Percentiles rank a stretch among this genome's conserved stretches.
Conservation (phyloP, 2,797 vertebrate genomes). For the Momotus momota region DNA sequence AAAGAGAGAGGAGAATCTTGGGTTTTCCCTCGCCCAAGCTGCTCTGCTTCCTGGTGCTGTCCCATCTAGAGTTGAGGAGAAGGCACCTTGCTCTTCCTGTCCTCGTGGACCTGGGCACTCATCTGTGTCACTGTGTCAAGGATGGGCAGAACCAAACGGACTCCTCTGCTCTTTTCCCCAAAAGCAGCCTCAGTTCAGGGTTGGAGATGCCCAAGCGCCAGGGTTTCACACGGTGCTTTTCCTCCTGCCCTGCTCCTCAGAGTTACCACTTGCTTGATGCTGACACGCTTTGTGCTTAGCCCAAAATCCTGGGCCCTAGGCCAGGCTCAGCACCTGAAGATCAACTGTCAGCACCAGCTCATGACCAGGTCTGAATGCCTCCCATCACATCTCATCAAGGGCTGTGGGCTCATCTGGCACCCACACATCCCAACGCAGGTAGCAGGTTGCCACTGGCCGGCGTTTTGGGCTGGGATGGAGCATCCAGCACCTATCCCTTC, state of each 20-base stretch:
- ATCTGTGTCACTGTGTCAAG: not conserved
- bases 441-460: fast-evolving
- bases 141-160: not conserved
- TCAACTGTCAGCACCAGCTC: not conserved
- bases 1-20: not conserved
- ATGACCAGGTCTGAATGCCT: not conserved
- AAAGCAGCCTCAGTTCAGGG: not conserved
- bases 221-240: not conserved
- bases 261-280: fast-evolving
- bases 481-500: not conserved
- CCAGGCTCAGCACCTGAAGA: not conserved
- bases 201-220: not conserved
- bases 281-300: fast-evolving
- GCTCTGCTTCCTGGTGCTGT: not conserved
- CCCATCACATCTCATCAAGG: not conserved
- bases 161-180: not conserved
- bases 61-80: not conserved
- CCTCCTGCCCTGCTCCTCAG: not conserved
- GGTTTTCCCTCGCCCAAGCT: not conserved
- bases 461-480: not conserved
- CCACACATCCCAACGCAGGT: fast-evolving
- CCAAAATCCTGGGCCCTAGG: not conserved
- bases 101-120: fast-evolving
- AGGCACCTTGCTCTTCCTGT: not conserved
- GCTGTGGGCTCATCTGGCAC: not conserved